Conservation (phyloP, 2,797 vertebrate genomes). For the Urophycis tenuis region DNA sequence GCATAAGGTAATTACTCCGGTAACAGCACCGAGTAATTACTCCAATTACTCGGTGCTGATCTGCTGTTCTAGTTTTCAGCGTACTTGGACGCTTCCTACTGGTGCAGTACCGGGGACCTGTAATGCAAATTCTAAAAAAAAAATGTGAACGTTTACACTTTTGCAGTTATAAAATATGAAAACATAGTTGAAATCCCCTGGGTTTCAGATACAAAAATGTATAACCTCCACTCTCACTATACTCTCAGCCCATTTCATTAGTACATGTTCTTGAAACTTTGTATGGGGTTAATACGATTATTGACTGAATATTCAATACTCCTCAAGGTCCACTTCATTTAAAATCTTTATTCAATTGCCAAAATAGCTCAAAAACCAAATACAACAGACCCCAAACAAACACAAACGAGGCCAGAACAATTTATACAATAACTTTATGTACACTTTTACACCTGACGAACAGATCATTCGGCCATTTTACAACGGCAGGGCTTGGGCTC, state of each 20-base stretch:
- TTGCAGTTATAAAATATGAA: neutral
- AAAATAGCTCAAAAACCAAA: constrained; percentile 16
- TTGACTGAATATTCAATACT: neutral
- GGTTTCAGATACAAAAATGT: too few relatives aligned
- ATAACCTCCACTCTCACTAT: neutral
- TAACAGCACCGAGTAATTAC: too few relatives aligned
- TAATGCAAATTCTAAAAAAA: neutral
- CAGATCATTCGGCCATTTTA: constrained; percentile 64
- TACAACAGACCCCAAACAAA: constrained; percentile 20
- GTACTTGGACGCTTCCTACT: neutral
- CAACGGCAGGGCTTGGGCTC: constrained; percentile 54
- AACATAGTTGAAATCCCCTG: too few relatives aligned
- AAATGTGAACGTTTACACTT: neutral
- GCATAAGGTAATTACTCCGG: too few relatives aligned
- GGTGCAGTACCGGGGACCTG: neutral
- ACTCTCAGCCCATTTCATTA: neutral
- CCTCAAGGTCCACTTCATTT: constrained; percentile 4
- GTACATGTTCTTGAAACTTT: neutral
- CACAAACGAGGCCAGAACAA: constrained; percentile 32
- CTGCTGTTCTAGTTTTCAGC: neutral
- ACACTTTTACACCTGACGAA: constrained; percentile 75
- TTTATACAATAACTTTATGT: constrained; percentile 79
- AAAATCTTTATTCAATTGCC: constrained; percentile 13
- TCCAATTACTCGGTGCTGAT: too few relatives aligned
- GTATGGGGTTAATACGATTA: neutral